Evolutionary conservation across 2,113 vertebrate genomes (phyloP).

Genomic region (Origma solitaria): DNA sequence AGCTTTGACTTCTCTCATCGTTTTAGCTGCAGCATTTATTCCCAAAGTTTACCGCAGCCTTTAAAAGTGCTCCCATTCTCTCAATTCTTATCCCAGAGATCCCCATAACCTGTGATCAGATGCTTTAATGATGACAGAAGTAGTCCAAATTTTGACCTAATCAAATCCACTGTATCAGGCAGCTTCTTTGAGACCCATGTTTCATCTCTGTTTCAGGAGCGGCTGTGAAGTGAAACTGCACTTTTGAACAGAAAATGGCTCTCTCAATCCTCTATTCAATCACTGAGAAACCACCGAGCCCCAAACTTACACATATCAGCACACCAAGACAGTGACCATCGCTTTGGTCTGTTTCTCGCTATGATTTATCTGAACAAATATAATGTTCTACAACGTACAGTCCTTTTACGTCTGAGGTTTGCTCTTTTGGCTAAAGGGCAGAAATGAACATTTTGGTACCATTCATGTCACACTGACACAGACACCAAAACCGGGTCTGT

Average conservation of each 20-base stretch:
- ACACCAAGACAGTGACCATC: not conserved
- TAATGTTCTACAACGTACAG: not conserved
- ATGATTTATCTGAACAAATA: not conserved
- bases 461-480: not conserved
- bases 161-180: not conserved
- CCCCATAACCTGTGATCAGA: not conserved
- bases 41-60: not conserved
- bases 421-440: not conserved
- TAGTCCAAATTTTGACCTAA: not conserved
- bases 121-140: not conserved
- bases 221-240: not conserved
- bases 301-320: not conserved
- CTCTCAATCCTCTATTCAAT: not conserved
- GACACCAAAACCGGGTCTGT: not conserved
- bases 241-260: not conserved
- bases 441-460: not conserved
- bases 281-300: not conserved
- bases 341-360: not conserved
- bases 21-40: not conserved
- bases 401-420: not conserved
- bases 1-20: not conserved
- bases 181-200: not conserved
- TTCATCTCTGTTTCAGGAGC: not conserved
- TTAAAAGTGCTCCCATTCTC: not conserved
- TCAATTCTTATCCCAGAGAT: not conserved